A percentile compares a stretch with the other conserved stretches of the same genome.
These are phyloP conservation scores for Harmothoe impar DNA, from an alignment of 2,888 invertebrate species.

Conservation along the genomic window DNA sequence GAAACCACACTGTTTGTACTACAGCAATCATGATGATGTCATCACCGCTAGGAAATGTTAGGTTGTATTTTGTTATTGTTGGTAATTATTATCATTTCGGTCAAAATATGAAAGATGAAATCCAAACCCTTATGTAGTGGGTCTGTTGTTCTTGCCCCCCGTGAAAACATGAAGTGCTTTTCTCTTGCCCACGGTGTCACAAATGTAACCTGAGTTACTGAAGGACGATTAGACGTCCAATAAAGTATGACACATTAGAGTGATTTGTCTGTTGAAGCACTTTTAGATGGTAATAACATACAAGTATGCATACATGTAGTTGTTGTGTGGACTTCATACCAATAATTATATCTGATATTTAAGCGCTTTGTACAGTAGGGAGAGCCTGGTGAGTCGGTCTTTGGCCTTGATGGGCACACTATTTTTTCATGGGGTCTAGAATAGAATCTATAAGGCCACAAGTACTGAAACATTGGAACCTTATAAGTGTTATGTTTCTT, in stretches of 20 bases:
- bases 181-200: constrained; percentile 4
- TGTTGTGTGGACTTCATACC: not conserved
- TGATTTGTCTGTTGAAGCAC: constrained; percentile 15
- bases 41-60: too few species aligned
- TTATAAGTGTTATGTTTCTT: not conserved
- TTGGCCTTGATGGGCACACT: not conserved
- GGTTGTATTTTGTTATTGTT: too few species aligned
- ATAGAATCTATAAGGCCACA: not conserved
- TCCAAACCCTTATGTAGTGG: not conserved
- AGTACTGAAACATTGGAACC: not conserved
- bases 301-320: constrained; percentile 29
- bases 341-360: not conserved
- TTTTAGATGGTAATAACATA: not conserved
- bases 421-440: not conserved
- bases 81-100: not conserved
- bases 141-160: not conserved
- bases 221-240: not conserved
- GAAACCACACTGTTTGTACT: not conserved
- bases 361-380: not conserved
- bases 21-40: too few species aligned
- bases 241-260: not conserved
- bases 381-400: not conserved
- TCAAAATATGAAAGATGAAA: not conserved
- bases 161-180: not conserved
- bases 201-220: not conserved